phyloP scores from a whole-genome alignment of 2,797 vertebrate species.

The Bovichtus diacanthus region DNA sequence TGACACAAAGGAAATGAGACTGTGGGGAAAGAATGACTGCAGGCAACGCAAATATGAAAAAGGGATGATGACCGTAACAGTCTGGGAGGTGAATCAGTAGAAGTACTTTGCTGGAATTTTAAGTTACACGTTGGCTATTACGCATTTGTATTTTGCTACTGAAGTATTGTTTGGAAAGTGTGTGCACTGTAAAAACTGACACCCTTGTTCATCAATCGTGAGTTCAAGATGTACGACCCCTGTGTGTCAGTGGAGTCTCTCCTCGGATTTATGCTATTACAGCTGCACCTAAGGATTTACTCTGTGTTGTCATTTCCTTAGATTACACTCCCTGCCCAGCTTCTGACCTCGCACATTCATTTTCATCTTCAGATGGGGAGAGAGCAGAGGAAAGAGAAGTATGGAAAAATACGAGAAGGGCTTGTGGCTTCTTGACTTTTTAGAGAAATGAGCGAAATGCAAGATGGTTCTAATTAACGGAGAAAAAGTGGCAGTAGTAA shows the following conservation, averaged over 20 bases:
- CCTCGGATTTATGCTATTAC: slow-evolving; percentile 53
- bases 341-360: slow-evolving; percentile 60
- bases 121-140: neutral
- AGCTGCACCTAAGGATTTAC: slow-evolving; percentile 61
- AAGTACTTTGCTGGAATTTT: neutral
- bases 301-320: slow-evolving; percentile 45
- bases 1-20: slow-evolving; percentile 68
- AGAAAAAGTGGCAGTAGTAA: slow-evolving; percentile 69
- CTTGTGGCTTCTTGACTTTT: slow-evolving; percentile 60
- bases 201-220: neutral
- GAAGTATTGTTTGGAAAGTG: neutral
- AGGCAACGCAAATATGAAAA: slow-evolving; percentile 39
- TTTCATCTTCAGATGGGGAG: slow-evolving; percentile 50
- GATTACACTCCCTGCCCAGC: slow-evolving; percentile 41
- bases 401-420: slow-evolving; percentile 39
- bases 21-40: slow-evolving; percentile 42
- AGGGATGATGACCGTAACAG: slow-evolving; percentile 44
- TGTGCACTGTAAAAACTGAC: neutral
- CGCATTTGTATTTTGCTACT: neutral
- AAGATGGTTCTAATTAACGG: slow-evolving; percentile 76
- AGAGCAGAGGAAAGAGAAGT: slow-evolving; percentile 19
- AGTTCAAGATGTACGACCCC: slow-evolving; percentile 3
- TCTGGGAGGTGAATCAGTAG: slow-evolving; percentile 24
- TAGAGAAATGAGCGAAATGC: slow-evolving; percentile 45
- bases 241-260: slow-evolving; percentile 15